Conservation (phyloP, 2,113 vertebrate genomes). For the Sardina pilchardus region DNA sequence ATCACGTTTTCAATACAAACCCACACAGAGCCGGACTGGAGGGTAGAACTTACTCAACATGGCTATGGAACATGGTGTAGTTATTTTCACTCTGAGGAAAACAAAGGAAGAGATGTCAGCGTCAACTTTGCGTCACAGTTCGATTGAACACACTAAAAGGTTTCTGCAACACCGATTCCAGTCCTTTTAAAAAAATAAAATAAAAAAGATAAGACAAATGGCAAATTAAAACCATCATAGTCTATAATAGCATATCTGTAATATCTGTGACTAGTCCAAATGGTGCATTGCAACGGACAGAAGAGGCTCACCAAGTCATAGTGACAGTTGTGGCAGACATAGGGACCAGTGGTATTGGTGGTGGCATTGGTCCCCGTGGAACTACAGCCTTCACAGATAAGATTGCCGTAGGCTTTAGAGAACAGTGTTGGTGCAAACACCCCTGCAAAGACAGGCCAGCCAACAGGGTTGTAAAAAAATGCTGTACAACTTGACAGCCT, state of each 20-base stretch:
- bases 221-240: no score
- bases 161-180: no score
- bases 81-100: slow-evolving; percentile 66
- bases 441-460: slow-evolving; percentile 61
- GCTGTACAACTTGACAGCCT: background rate
- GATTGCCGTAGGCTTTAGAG: slow-evolving; percentile 85
- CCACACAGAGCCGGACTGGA: background rate
- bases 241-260: background rate
- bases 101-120: background rate
- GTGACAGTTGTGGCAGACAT: slow-evolving; percentile 82
- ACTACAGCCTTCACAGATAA: slow-evolving; percentile 82
- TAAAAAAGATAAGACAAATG: no score
- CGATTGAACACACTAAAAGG: no score
- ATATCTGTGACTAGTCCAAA: background rate
- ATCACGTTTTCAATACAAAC: background rate
- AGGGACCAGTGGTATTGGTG: slow-evolving; percentile 67
- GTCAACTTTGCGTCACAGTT: background rate
- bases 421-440: slow-evolving; percentile 87
- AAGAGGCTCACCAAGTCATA: slow-evolving; percentile 77
- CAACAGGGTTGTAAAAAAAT: background rate
- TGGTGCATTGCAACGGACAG: background rate
- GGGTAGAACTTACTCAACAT: slow-evolving; percentile 78
- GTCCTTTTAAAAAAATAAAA: no score
- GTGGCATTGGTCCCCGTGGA: slow-evolving; percentile 57
- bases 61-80: slow-evolving; percentile 79